phyloP scores from a whole-genome alignment of 1,140 invertebrate genomes.

The Trachymyrmex cornetzi region DNA sequence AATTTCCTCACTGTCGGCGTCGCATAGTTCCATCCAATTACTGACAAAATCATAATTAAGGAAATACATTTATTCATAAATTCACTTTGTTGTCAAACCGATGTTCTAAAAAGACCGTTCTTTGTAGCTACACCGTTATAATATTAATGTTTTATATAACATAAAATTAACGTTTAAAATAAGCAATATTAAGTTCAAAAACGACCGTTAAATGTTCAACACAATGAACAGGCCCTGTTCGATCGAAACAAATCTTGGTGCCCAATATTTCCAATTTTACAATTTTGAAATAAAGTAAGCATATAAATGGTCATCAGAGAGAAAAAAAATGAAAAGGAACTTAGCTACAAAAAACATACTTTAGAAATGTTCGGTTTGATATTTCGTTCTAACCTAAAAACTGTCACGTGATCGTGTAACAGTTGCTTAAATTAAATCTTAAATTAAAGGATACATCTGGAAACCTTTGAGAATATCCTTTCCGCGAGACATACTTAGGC shows the following conservation, averaged over 20 bases:
- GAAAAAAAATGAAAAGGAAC: not conserved
- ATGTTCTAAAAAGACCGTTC: not conserved
- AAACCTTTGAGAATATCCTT: constrained; percentile 91
- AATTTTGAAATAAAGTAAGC: too few relatives aligned
- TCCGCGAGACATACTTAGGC: constrained; percentile 85
- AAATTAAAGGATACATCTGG: constrained; percentile 88
- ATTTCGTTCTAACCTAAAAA: constrained; percentile 33
- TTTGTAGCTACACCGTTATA: too few relatives aligned
- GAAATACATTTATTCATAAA: constrained; percentile 33
- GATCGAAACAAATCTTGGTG: too few relatives aligned
- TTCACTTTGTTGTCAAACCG: not conserved
- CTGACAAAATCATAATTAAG: constrained; percentile 86
- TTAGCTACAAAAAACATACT: not conserved
- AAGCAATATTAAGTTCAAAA: too few relatives aligned
- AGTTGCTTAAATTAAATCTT: not conserved
- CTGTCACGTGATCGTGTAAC: too few relatives aligned
- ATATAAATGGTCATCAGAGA: too few relatives aligned
- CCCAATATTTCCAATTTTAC: too few relatives aligned
- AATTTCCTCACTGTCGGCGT: constrained; percentile 98
- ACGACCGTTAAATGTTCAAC: too few relatives aligned
- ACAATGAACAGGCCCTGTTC: too few relatives aligned
- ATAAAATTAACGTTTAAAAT: too few relatives aligned
- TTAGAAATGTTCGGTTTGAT: not conserved
- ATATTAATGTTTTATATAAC: not conserved
- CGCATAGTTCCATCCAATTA: constrained; percentile 99